Base-by-base conservation (phyloP, 1,140 invertebrate species). In the Archivesica marissinica region DNA sequence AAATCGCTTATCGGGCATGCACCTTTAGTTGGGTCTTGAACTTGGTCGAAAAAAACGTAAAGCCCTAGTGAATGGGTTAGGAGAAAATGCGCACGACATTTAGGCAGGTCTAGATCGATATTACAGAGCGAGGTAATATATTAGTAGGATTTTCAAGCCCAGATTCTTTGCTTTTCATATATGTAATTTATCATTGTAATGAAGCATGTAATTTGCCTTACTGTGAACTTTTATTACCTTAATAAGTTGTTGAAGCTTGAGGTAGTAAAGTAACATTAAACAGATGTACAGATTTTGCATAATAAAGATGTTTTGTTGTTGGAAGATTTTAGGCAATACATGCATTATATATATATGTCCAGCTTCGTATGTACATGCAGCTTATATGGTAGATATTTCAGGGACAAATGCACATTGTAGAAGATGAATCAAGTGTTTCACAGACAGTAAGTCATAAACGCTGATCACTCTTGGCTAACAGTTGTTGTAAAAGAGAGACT, bases 41-140 rank as follows among this genome's bases (percentile, higher is more conserved):
- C n/a, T 47, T n/a, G 59, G 41, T 66, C 56, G 41, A 66, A 11
- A 52, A 41, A 38, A 44, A 33, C 59, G 28, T 44, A 56, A 64
- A 66, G 23, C 38, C 41, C 25, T 13, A 15, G 52, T 56, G 44
- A 70, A 23, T 7, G 41, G 66, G 23, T 47, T 72, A 47, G 41
- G 68, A 47, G 41, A 47, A 72, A 50, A 50, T 47, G 41, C 68
- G 25, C 68, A 72, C 20, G 68, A 44, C 39, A 66, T 79, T 79
- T 28, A 66, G 39, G 39, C 56, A 68, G 77, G 77, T 79, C 59
- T 78, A 44, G 77, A 79, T 30, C 77, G 61, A 64, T 47, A 44
- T 17, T 20, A 17, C 39, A 66, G 44, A 79, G 77, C 68, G 77
- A 79, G 77, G 77, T 79, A 79, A 79, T 52, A 72, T 41, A 72